Base-by-base conservation (phyloP, 2,113 vertebrate genomes). In the Pithys albifrons region DNA sequence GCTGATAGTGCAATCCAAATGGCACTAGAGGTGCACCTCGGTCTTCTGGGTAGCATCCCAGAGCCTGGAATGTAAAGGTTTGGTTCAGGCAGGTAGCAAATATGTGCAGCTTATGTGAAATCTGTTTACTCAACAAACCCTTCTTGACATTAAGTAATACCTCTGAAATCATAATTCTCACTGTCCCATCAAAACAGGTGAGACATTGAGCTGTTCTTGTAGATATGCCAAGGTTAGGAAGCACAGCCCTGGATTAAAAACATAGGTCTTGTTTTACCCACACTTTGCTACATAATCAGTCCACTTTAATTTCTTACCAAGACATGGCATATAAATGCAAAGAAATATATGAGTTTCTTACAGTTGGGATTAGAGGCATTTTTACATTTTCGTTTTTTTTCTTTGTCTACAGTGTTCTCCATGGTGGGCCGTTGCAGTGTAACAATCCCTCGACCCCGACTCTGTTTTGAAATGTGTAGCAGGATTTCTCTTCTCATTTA, bases 321-420 rank as follows among this genome's bases (percentile, higher is more conserved):
- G 66, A 19, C 15, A 22, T 43, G 89, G 48, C 28, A 35, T 25
- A 52, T 8, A 89, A 58, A 64, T 51, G 4, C 23, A 59, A 73
- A 61, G 11, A 52, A 85, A 79, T 37, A 13, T 5, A 7, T 2
- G 1, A 75, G 33, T 49, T 91, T 31, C n/a, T 88, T 49, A 20
- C 6, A 69, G 28, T 6, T n/a, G 12, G 9, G 7, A 23, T 58
- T 58, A 59, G 14, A 0, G 3, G 0, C 33, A 58, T 64, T 54
- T 45, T 54, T 14, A 15, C 7, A 6, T 67, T 77, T 81, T 48
- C 33, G 6, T 37, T 48, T 59, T 28, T 28, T 62, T 10, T 5
- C 9, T 17, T 71, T 61, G 41, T 71, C 39, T 72, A 62, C 23
- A 31, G 22, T 39, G 18, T 83, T 28, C 29, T 86, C 20, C 31